These are phyloP conservation scores for Mycalesis mineus DNA, from an alignment of 2,888 invertebrate species.

Conservation along the genomic window DNA sequence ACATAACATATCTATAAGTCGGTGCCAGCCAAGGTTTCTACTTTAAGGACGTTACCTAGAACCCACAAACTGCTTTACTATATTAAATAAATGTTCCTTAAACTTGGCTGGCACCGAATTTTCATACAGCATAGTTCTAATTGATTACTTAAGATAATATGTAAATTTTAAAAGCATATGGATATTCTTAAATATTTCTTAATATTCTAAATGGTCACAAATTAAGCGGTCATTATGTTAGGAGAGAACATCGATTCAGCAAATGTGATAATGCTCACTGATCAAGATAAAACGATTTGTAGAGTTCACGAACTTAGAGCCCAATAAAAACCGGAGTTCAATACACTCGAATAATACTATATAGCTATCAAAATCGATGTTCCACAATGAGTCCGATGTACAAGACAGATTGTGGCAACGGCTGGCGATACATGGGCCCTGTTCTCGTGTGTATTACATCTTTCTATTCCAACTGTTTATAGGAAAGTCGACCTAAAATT, in stretches of 20 bases:
- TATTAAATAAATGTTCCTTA: no score
- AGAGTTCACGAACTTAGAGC: slow-evolving; percentile 29
- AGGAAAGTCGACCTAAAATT: slow-evolving; percentile 19
- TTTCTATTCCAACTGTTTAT: neutral
- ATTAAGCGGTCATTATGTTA: slow-evolving; percentile 16
- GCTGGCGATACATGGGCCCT: slow-evolving; percentile 26
- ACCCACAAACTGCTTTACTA: no score
- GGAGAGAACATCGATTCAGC: slow-evolving; percentile 25
- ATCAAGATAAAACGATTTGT: slow-evolving; percentile 21
- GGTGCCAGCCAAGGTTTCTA: no score
- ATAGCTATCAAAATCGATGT: slow-evolving; percentile 35
- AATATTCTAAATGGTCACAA: slow-evolving; percentile 6
- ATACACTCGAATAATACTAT: slow-evolving; percentile 33
- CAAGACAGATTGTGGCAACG: slow-evolving; percentile 43
- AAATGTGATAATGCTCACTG: slow-evolving; percentile 23
- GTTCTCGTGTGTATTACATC: neutral
- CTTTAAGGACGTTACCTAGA: no score
- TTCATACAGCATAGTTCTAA: neutral
- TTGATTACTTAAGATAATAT: neutral
- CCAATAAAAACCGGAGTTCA: slow-evolving; percentile 32
- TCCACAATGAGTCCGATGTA: slow-evolving; percentile 35
- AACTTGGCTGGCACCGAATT: no score
- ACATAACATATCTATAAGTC: no score
- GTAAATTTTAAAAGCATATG: neutral
- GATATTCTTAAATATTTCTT: slow-evolving; percentile 9